Evolutionary conservation across 2,888 invertebrate species (phyloP).

Genomic region (Panopea generosa): DNA sequence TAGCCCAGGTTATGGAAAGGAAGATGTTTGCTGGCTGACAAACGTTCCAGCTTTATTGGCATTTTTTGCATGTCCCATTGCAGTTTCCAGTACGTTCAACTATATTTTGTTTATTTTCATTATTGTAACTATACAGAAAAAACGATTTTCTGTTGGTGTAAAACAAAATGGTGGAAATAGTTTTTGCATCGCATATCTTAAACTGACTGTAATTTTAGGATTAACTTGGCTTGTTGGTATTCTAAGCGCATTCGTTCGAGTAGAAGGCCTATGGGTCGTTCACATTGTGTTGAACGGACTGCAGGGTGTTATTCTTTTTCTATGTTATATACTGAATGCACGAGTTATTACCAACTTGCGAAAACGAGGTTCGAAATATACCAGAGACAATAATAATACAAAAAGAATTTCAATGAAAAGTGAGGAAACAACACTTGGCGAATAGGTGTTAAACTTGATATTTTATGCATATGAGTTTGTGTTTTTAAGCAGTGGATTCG

Average conservation of each 20-base stretch:
- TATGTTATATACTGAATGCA: constrained; percentile 37
- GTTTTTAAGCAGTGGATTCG: too few species aligned
- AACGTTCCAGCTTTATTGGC: constrained; percentile 16
- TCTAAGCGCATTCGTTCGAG: constrained; percentile 23
- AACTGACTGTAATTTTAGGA: constrained; percentile 39
- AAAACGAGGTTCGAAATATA: too few species aligned
- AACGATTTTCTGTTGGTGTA: too few species aligned
- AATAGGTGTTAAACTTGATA: too few species aligned
- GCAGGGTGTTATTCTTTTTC: constrained; percentile 39
- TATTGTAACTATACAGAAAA: constrained; percentile 15
- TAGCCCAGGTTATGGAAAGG: constrained; percentile 18
- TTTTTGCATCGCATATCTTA: constrained; percentile 36
- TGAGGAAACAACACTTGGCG: too few species aligned
- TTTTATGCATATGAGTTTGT: too few species aligned
- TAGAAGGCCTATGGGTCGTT: constrained; percentile 27
- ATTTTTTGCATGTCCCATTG: constrained; percentile 29
- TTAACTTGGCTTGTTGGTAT: constrained; percentile 43
- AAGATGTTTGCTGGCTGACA: constrained; percentile 30
- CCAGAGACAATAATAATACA: too few species aligned
- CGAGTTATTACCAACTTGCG: constrained; percentile 18
- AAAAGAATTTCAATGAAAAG: too few species aligned
- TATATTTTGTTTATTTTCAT: constrained; percentile 16
- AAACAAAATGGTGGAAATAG: constrained; percentile 4
- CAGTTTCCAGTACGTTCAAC: constrained; percentile 19
- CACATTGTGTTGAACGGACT: constrained; percentile 44